Base-by-base conservation (phyloP, 2,888 invertebrate species). In the Priocnemis perturbator region DNA sequence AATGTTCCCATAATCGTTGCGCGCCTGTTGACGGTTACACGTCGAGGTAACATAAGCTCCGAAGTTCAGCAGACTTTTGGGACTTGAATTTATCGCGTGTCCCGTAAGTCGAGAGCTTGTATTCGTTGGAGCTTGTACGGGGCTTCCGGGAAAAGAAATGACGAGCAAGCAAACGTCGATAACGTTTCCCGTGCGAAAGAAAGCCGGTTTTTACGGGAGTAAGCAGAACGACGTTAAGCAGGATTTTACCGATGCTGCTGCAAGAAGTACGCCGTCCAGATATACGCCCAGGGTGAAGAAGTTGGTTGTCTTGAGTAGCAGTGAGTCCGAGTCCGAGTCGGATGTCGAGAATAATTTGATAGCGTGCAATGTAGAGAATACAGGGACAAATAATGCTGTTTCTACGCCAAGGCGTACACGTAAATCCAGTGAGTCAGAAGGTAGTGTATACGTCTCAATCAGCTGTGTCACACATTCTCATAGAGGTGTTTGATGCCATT, bases 151-250 rank as follows among this genome's bases (percentile, higher is more conserved):
- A 48, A 15, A 11, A 48, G n/a, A 74, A 64, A 85, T 81, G 77
- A 87, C 90, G 62, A 84, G 89, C 30, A 79, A 90, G 17, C 92
- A 92, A 84, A 88, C 89, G 45, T 89, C 88, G 1, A 90, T 92
- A 68, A 89, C 90, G 9, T 92, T 92, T 75, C 90, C 88, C 75
- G 85, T 90, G 26, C 89, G 91, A 14, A 92, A 92, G 78, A 91
- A 89, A 71, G 81, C 60, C 53, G 77, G 78, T n/a, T 88, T 88
- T 73, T 88, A 88, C 30, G 81, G 82, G 0, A 69, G 15, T 0
- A 87, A 86, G 60, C 74, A 81, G n/a, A 73, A 77, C 14, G 68
- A 64, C 15, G 64, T 60, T 0, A 83, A 77, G 30, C 70, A 83
- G 67, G 84, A 86, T 71, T 86, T 83, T 62, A 81, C 76, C 0